Base-by-base conservation (phyloP, 2,888 invertebrate genomes). In the Cosmia trapezina region DNA sequence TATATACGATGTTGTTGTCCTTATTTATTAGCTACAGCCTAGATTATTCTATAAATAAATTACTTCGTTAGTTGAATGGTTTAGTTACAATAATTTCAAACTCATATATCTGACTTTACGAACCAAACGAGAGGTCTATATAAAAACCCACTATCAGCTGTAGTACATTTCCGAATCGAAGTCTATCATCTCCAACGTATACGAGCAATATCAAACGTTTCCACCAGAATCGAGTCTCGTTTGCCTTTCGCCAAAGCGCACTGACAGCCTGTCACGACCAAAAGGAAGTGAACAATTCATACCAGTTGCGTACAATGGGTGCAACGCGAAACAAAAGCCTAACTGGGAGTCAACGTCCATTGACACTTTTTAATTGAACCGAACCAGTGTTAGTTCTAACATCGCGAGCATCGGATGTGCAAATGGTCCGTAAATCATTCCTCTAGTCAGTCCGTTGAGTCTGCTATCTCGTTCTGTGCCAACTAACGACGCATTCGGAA, bases 401-500 rank as follows among this genome's bases (percentile, higher is more conserved):
- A 85, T 83, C 82, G 86, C 89, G 83, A 87, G 89, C 90, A 87
- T 87, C 88, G 90, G 89, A 90, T 88, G 88, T 85, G 87, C 88
- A 88, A 92, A 91, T 89, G 88, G 88, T 87, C 83, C 89, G 89
- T 92, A 91, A 93, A 93, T 93, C 92, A 93, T 93, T 89, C 88
- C 88, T 88, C 83, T 83, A 83, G 84, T 83, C 83, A 85, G 85
- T 87, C 88, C 86, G 86, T 89, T 88, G 91, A 89, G 87, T 89
- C 89, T 87, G 88, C 86, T 88, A 88, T 89, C 89, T 88, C 88
- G 84, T 82, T 87, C 83, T 87, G 83, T 87, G 85, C 87, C 87
- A 89, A 87, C 88, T 92, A 93, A 94, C 93, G 91, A 94, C 88
- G 89, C 91, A 89, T 91, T 93, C 93, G 94, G 94, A 94, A 93